Base-by-base conservation (phyloP, 2,113 vertebrate species). In the Psephotus haematonotus region DNA sequence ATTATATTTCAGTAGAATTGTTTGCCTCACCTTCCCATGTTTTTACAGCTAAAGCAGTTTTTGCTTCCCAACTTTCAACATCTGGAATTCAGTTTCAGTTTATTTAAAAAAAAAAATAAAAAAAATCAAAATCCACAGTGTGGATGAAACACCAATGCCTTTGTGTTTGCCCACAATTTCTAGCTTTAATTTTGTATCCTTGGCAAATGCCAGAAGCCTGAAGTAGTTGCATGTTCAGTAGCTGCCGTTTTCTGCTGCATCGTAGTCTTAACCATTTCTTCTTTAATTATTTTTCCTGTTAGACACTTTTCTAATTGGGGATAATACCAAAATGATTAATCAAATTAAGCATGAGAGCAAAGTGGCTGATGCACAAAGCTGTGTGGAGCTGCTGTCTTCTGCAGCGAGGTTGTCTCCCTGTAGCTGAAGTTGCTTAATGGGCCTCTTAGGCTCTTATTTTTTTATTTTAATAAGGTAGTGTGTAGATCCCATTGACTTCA, bases 11-110 rank as follows among this genome's bases (percentile, higher is more conserved):
- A 94, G 84, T 89, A 82, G 92, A 91, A 82, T 82, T 83, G 96
- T 95, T 95, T 76, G 79, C 90, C 92, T 96, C 96, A 95, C 92
- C 95, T 97, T 95, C 57, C 70, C 1, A 11, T 96, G 92, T 95
- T 97, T 97, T 93, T 96, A 94, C 91, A 97, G 93, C 88, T 95
- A 93, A 83, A 90, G 90, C 88, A 89, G 79, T 95, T 96, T 97
- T 92, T 96, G 75, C 79, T 93, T 97, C 93, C 92, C 93, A 93
- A 35, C 91, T 95, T 94, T 77, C 67, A 87, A 95, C 95, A 97
- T 97, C 90, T 97, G 96, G 97, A 96, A 96, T 96, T 95, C 46
- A 2, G 90, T 96, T 97, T 92, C 53, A 27, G 83, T 96, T 95
- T 94, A 96, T 96, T 93, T 39, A 39, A 39, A 92, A 96, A 93